These are phyloP conservation scores for Leucoraja ocellata DNA, from an alignment of 2,797 vertebrate genomes.

Conservation along the genomic window DNA sequence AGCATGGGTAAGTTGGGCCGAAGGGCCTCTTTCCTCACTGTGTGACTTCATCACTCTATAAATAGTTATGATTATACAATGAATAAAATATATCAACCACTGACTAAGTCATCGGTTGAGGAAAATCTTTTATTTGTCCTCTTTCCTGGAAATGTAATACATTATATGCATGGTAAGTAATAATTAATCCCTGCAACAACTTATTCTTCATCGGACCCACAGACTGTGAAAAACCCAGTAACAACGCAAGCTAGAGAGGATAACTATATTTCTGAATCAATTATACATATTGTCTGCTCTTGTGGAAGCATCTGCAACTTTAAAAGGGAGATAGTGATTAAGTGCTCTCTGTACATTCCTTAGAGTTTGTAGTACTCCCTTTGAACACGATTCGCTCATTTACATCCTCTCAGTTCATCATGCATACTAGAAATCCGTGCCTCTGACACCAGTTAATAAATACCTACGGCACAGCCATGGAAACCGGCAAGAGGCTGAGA, in stretches of 20 bases:
- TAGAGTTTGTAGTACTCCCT: neutral
- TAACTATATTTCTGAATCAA: neutral
- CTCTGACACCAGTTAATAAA: conserved; percentile 21
- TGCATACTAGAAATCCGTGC: neutral
- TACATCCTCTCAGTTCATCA: neutral
- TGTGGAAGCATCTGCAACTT: neutral
- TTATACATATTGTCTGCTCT: neutral
- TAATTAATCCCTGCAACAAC: neutral
- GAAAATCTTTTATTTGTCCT: conserved; percentile 5
- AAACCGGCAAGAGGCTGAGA: conserved; percentile 5
- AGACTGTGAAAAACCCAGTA: neutral
- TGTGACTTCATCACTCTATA: no score
- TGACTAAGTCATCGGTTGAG: neutral
- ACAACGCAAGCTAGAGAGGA: neutral
- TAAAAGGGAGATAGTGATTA: neutral
- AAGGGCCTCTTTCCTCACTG: no score
- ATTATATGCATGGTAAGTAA: neutral
- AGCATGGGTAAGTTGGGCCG: no score
- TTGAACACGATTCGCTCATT: neutral
- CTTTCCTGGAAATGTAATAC: neutral
- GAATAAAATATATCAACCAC: neutral
- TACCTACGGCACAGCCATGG: neutral
- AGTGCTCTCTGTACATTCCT: neutral
- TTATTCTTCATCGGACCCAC: neutral
- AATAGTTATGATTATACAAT: neutral